Evolutionary conservation across 1,140 invertebrate species (phyloP).

Genomic region (Sycobia sp.): DNA sequence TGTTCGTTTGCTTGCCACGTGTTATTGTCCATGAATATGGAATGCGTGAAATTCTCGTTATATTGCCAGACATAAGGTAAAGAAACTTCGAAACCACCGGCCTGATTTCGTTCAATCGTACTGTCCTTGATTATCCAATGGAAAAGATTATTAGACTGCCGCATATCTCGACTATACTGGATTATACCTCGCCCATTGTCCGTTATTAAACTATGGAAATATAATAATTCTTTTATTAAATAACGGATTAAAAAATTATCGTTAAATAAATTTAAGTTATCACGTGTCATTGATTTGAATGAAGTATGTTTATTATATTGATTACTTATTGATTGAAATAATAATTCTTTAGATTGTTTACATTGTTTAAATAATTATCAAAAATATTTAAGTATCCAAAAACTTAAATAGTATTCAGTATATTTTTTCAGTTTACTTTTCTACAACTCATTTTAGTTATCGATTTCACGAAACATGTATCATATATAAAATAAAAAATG

Average conservation of each 20-base stretch:
- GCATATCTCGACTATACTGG: constrained; percentile 87
- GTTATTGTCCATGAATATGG: constrained; percentile 84
- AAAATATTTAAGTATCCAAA: too few species aligned
- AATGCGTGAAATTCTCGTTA: constrained; percentile 92
- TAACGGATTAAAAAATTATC: not conserved
- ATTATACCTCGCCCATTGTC: constrained; percentile 84
- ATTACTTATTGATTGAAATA: not conserved
- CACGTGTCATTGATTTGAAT: too few species aligned
- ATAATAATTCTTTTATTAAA: too few species aligned
- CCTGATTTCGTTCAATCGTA: constrained; percentile 81
- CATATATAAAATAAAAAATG: too few species aligned
- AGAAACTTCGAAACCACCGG: constrained; percentile 82
- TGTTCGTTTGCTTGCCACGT: constrained; percentile 84
- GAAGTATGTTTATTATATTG: too few species aligned
- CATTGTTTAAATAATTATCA: too few species aligned
- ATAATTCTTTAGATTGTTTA: too few species aligned
- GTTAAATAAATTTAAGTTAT: not conserved
- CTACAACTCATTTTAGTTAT: too few species aligned
- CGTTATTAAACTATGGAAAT: constrained; percentile 72
- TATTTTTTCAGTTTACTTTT: too few species aligned
- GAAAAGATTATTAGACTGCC: constrained; percentile 92
- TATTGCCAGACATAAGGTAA: constrained; percentile 95
- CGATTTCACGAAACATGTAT: too few species aligned
- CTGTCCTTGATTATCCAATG: constrained; percentile 91
- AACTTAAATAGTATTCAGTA: too few species aligned